phyloP scores from a whole-genome alignment of 2,113 vertebrate species.

The Laticauda laticaudata region DNA sequence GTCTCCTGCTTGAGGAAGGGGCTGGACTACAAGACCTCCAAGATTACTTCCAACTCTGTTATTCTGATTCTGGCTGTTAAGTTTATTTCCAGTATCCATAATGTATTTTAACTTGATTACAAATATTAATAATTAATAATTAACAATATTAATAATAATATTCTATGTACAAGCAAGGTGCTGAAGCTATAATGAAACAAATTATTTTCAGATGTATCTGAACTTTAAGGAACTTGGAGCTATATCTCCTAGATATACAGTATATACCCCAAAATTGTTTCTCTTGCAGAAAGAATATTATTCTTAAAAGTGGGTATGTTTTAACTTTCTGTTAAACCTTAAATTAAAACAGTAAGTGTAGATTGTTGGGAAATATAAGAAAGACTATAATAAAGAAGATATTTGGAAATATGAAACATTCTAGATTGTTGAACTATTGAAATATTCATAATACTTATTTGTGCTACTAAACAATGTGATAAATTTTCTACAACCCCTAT shows the following conservation, averaged over 20 bases:
- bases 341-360: neutral
- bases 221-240: neutral
- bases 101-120: slow-evolving; percentile 41
- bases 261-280: neutral
- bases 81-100: slow-evolving; percentile 46
- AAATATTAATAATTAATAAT: slow-evolving; percentile 37
- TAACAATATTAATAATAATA: neutral
- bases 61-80: neutral
- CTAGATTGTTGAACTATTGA: neutral
- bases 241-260: neutral
- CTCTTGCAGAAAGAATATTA: neutral
- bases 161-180: slow-evolving; percentile 47
- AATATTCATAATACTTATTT: neutral
- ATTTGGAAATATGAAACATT: neutral
- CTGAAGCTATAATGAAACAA: slow-evolving; percentile 5
- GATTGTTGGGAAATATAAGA: neutral
- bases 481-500: neutral
- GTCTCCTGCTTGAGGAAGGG: too few relatives aligned
- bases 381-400: neutral
- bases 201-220: neutral
- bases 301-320: neutral
- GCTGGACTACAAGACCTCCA: too few relatives aligned
- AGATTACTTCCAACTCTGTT: too few relatives aligned
- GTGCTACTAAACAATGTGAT: neutral
- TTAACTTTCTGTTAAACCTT: neutral